A percentile compares a stretch with the other conserved stretches of the same genome.
Conservation (phyloP, 2,888 invertebrate genomes). For the Pomacea canaliculata region DNA sequence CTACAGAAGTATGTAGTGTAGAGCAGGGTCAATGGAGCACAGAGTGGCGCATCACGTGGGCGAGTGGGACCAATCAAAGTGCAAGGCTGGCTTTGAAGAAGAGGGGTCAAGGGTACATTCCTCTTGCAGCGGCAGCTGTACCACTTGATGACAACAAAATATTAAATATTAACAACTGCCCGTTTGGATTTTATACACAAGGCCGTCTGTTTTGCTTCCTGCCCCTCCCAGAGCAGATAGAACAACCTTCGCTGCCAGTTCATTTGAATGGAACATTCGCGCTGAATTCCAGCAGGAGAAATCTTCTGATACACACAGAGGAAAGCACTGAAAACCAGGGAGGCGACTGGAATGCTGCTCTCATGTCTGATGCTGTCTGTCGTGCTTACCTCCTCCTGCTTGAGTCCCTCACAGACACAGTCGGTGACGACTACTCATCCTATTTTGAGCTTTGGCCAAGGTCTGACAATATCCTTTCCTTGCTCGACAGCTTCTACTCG, state of each 20-base stretch:
- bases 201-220: conserved; percentile 47
- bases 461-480: neutral
- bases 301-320: conserved; percentile 43
- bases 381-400: conserved; percentile 43
- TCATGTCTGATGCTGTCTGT: conserved; percentile 42
- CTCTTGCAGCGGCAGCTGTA: conserved; percentile 33
- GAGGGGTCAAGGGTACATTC: conserved; percentile 2
- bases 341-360: conserved; percentile 48
- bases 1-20: conserved; percentile 4
- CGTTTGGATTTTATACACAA: conserved; percentile 40
- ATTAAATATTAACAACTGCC: conserved; percentile 9
- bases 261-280: conserved; percentile 64
- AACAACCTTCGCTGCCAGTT: conserved; percentile 51
- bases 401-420: conserved; percentile 31
- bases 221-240: conserved; percentile 50
- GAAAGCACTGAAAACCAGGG: conserved; percentile 50
- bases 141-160: conserved; percentile 6
- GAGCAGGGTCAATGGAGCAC: neutral
- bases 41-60: conserved; percentile 16
- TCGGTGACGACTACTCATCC: neutral
- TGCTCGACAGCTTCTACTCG: conserved; percentile 19
- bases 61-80: conserved; percentile 3
- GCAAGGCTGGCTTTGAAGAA: neutral
- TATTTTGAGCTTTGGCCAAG: conserved; percentile 25
- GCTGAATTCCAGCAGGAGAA: conserved; percentile 54